Base-by-base conservation (phyloP, 2,797 vertebrate genomes). In the Takifugu rubripes region DNA sequence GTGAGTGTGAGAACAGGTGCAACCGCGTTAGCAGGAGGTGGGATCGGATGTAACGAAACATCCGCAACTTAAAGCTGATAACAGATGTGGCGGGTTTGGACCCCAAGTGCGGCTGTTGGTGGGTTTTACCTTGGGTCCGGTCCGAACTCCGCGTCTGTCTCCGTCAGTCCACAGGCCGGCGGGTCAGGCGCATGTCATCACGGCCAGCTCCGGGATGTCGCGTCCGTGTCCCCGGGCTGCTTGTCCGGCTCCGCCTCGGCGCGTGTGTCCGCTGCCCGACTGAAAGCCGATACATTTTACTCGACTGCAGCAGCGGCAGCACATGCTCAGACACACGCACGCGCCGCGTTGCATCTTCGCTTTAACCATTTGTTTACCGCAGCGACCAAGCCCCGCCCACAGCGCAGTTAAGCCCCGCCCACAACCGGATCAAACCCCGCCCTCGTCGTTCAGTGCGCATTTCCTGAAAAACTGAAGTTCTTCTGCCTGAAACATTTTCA, bases 271-370 rank as follows among this genome's bases (percentile, higher is more conserved):
- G 59, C 70, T 83, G 73, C 84, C 78, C 75, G 76, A 51, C 3
- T 84, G 84, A 60, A 79, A 79, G 88, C 62, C 74, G 87, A 90
- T 88, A 91, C 88, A 89, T 90, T 85, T 84, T 76, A 74, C 84
- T 87, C 82, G 71, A 86, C 84, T 88, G 90, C 90, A 87, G 84
- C 84, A 84, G 79, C 86, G 64, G 64, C 81, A 61, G 87, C 89
- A 87, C 85, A 86, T 82, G 89, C 89, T 87, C 89, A 88, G 70
- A 86, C 72, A 52, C 51, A 61, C 67, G 64, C 77, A 29, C 79
- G 75, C 79, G 1, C 64, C 64, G 9, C 56, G 60, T 59, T 45
- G 63, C 77, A 68, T 79, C 72, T 29, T 24, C 17, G 16, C 17
- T 14, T 91, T 89, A 90, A 88, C 86, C 54, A 1, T 68, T 84